Evolutionary conservation across 2,797 vertebrate species (phyloP), one percentile per base, ranked within the genome.

Genomic region (Sebastes wilsoni): DNA sequence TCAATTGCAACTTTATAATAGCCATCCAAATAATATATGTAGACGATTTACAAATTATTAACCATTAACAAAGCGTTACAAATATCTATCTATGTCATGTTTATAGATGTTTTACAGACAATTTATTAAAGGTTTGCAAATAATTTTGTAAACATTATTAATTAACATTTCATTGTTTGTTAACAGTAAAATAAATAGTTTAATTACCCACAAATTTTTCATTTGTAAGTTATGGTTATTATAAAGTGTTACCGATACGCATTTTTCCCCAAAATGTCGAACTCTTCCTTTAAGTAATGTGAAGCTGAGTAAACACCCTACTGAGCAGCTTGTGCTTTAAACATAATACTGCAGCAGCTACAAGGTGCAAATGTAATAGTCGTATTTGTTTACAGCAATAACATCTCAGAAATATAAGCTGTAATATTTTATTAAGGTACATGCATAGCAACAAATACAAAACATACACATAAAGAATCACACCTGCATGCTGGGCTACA

Each of bases 401-500:
- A 72, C 13, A 22, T 9, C 18, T 42, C 1, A 27, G 38, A 64
- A 72, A 55, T 49, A 66, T 22, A 32, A 32, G 13, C 36, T 20
- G 27, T 38, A 30, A 58, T 54, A 36, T 66, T 70, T 62, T 52
- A 54, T 23, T 28, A 16, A 27, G 4, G 25, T 64, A 34, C 7
- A n/a, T 22, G 64, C n/a, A 8, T n/a, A 13, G 12, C 27, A 67
- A 32, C 20, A 52, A 52, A 52, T 22, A 60, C 42, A 54, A 49
- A 71, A 38, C 49, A 72, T 7, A 82, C 16, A 75, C 55, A 27
- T 8, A 16, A 66, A 22, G 25, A 64, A 6, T 32, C 46, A 65
- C 72, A 79, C 77, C 61, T 79, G 75, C 38, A 38, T 38, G 12
- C 42, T 64, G 74, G 62, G 72, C 36, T 20, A 12, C 65, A 22